Percentiles rank a stretch among this genome's conserved stretches.
phyloP scores from a whole-genome alignment of 2,113 vertebrate genomes.

The Hassar affinis region DNA sequence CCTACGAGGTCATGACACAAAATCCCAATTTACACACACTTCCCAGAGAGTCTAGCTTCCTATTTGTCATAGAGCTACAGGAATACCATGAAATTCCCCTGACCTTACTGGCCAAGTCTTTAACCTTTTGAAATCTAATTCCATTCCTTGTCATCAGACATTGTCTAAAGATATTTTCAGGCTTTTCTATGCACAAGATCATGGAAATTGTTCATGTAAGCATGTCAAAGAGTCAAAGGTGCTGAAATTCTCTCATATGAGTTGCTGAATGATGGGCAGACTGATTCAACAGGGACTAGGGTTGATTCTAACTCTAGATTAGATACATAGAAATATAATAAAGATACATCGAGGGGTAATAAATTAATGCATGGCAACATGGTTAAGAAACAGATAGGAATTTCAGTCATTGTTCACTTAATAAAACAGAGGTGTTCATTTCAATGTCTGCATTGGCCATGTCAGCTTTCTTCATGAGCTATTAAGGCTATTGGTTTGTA shows the following conservation, averaged over 20 bases:
- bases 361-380: background rate
- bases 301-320: background rate
- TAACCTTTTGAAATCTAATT: slow-evolving; percentile 1
- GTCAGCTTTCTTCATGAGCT: background rate
- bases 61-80: slow-evolving; percentile 9
- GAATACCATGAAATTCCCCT: background rate
- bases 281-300: background rate
- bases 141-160: background rate
- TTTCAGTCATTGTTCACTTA: background rate
- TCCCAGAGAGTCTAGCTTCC: background rate
- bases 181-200: background rate
- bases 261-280: background rate
- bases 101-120: background rate
- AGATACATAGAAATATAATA: background rate
- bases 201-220: background rate
- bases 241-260: background rate
- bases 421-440: background rate
- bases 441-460: background rate
- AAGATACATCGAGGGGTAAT: background rate
- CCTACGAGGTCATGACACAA: background rate
- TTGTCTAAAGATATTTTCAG: background rate
- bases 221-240: background rate
- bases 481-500: background rate
- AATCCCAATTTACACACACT: slow-evolving; percentile 9
- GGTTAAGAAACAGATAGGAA: background rate